Evolutionary conservation across 2,113 vertebrate genomes (phyloP).

Genomic region (Euleptes europaea): DNA sequence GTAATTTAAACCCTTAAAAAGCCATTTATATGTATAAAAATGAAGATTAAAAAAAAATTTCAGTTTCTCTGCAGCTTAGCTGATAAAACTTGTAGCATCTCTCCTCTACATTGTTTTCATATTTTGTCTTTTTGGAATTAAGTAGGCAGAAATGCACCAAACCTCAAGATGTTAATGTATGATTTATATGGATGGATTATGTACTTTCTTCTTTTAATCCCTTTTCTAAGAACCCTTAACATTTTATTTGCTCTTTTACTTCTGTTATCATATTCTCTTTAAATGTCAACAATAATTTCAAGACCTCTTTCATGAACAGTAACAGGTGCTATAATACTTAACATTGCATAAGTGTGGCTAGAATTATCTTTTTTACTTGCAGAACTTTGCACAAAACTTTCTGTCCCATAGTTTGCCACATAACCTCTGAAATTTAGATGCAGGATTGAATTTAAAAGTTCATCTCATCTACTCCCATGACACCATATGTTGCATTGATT

Average conservation of each 20-base stretch:
- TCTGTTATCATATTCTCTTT: not conserved
- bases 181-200: not conserved
- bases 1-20: not conserved
- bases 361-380: not conserved
- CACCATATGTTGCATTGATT: not conserved
- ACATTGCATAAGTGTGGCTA: not conserved
- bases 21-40: not conserved
- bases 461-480: not conserved
- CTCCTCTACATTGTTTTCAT: not conserved
- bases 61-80: not conserved
- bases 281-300: conserved; percentile 1
- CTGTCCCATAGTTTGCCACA: not conserved
- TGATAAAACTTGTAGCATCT: not conserved
- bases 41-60: not conserved
- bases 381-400: not conserved
- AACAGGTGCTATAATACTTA: not conserved
- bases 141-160: not conserved
- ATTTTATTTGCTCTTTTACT: not conserved
- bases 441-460: not conserved
- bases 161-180: not conserved
- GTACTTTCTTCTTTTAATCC: not conserved
- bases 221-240: not conserved
- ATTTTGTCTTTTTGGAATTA: not conserved
- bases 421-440: no score
- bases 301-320: not conserved